phyloP scores from a whole-genome alignment of 2,797 vertebrate genomes.

The Lacerta agilis region DNA sequence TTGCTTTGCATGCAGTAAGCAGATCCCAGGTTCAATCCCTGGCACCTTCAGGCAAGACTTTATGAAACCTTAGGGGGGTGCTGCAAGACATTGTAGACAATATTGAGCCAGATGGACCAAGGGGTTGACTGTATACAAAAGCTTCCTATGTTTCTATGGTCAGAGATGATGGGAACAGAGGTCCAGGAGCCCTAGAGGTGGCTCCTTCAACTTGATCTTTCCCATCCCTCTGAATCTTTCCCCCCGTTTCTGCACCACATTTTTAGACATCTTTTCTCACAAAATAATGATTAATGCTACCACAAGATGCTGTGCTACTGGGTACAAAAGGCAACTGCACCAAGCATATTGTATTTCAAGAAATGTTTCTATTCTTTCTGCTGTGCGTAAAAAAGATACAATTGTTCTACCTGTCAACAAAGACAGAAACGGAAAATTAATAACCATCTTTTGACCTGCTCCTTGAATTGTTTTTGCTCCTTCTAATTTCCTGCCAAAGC shows the following conservation, averaged over 20 bases:
- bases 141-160: no score
- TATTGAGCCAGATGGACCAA: no score
- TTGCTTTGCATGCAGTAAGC: no score
- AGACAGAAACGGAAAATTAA: slow-evolving; percentile 53
- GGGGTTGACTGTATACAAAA: no score
- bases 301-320: slow-evolving; percentile 18
- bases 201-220: neutral
- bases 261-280: slow-evolving; percentile 2
- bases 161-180: no score
- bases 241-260: neutral
- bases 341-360: slow-evolving; percentile 52
- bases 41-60: no score
- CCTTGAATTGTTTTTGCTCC: slow-evolving; percentile 53
- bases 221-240: neutral
- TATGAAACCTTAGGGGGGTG: no score
- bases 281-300: slow-evolving; percentile 22
- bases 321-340: slow-evolving; percentile 40
- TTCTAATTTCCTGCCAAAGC: slow-evolving; percentile 63
- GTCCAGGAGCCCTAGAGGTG: no score
- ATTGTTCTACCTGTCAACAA: slow-evolving; percentile 54
- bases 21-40: no score
- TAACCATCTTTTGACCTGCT: slow-evolving; percentile 39
- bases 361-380: slow-evolving; percentile 18
- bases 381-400: slow-evolving; percentile 53
- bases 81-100: no score